Evolutionary conservation across 2,797 vertebrate genomes (phyloP), one percentile per base, ranked within the genome.

Genomic region (Pseudocheirus occidentalis): DNA sequence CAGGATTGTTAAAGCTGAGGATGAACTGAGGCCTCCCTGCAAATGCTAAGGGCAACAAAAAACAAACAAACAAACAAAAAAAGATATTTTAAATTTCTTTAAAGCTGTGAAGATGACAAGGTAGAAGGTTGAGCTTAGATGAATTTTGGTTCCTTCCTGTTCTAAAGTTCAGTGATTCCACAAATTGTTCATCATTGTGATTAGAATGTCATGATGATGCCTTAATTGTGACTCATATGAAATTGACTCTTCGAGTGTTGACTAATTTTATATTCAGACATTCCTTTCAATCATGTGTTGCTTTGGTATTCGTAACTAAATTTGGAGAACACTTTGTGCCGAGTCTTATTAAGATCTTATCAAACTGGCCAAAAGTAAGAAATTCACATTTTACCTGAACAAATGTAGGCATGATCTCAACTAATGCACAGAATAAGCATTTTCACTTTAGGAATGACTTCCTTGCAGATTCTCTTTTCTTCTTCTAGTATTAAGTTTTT

Each of bases 281-380:
- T 94, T 59, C 73, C 94, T 46, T 87, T 31, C 90, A 53, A 55
- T 24, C 40, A 90, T 81, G 18, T 91, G 90, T 93, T 91, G 93
- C 52, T 89, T 92, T 92, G 73, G 66, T 40, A 58, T 90, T 94
- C 94, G 34, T 89, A 95, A 66, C 28, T 57, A 89, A 93, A 16
- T 58, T 94, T 90, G 31, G 62, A 90, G 3, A 94, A 28, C 4
- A 92, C 11, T 87, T 93, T 92, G 24, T 91, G 91, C 54, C 66
- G 91, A 62, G 54, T 46, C 92, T 97, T 93, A 18, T 6, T 24
- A 16, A 95, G 91, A 81, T 93, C 91, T 81, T 93, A 93, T 94
- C 7, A 92, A 93, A 46, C 92, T 93, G 31, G 27, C 87, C 27
- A 90, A 90, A 96, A 62, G 46, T 28, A 94, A 90, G 62, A 87